phyloP scores from a whole-genome alignment of 1,140 invertebrate species.

The Globodera rostochiensis region DNA sequence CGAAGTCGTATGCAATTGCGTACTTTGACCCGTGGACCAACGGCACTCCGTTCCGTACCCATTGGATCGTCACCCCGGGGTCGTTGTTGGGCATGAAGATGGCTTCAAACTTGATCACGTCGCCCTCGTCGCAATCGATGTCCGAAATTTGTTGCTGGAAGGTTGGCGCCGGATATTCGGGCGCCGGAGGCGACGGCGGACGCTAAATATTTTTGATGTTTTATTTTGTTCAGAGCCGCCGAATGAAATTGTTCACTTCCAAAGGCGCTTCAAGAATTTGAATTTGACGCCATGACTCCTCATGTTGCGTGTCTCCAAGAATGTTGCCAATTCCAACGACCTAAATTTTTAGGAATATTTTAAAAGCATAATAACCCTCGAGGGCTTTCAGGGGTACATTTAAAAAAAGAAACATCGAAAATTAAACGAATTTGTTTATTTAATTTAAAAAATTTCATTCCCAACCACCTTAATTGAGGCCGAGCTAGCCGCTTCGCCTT shows the following conservation, averaged over 20 bases:
- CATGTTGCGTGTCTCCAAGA: slow-evolving; percentile 59
- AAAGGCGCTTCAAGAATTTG: slow-evolving; percentile 62
- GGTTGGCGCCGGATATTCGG: slow-evolving; percentile 56
- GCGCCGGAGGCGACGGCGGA: slow-evolving; percentile 49
- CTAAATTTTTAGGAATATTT: neutral
- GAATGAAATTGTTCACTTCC: slow-evolving; percentile 26
- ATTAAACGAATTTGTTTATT: neutral
- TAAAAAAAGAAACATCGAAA: neutral
- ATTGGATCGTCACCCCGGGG: slow-evolving; percentile 90
- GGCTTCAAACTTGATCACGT: slow-evolving; percentile 57
- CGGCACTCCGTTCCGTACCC: slow-evolving; percentile 88
- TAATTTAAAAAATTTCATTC: neutral
- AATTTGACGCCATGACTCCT: slow-evolving; percentile 61
- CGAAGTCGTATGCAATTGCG: slow-evolving; percentile 75
- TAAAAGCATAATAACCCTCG: neutral
- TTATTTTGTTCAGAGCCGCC: neutral
- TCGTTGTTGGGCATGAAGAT: slow-evolving; percentile 79
- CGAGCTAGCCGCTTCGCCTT: slow-evolving; percentile 71
- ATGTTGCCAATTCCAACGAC: slow-evolving; percentile 72
- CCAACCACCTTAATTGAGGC: slow-evolving; percentile 72
- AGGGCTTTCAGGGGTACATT: neutral
- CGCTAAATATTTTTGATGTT: neutral
- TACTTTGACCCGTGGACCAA: slow-evolving; percentile 67
- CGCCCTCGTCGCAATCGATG: slow-evolving; percentile 62
- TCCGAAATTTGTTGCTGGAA: slow-evolving; percentile 57